A percentile compares a stretch with the other conserved stretches of the same genome.
Evolutionary conservation across 2,113 vertebrate genomes (phyloP).

Genomic region (Azemiops feae): DNA sequence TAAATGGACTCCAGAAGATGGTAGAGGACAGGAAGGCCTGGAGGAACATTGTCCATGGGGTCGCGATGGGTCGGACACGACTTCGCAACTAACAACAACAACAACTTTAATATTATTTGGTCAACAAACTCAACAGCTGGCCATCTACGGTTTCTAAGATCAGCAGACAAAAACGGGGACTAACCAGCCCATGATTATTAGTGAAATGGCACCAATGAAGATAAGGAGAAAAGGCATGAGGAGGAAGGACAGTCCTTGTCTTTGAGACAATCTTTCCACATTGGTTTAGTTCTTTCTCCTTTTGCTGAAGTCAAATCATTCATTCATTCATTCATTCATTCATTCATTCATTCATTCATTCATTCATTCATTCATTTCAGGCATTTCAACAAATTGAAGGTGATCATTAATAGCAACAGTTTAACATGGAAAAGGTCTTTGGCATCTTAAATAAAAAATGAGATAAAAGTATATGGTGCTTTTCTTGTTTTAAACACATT

Average conservation of each 20-base stretch:
- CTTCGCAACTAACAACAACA: too few species aligned
- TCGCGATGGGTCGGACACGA: too few species aligned
- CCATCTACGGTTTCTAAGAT: not conserved
- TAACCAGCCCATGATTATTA: not conserved
- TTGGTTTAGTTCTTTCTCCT: not conserved
- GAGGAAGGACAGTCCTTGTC: not conserved
- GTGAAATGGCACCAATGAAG: not conserved
- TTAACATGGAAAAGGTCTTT: not conserved
- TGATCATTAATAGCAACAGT: not conserved
- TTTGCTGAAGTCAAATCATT: not conserved
- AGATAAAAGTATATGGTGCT: not conserved
- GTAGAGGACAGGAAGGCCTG: too few species aligned
- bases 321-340: too few species aligned
- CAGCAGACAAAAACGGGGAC: not conserved
- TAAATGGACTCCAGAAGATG: too few species aligned
- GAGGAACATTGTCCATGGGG: too few species aligned
- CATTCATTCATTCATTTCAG: not conserved
- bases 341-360: too few species aligned
- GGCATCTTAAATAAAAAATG: not conserved
- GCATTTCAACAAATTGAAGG: slow-evolving; percentile 12
- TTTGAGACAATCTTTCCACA: not conserved
- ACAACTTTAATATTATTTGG: not conserved
- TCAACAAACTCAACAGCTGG: not conserved
- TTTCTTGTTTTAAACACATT: not conserved
- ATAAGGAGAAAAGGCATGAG: not conserved